Percentiles rank a stretch among this genome's conserved stretches.
phyloP scores from a whole-genome alignment of 2,113 vertebrate species.

The Perognathus longimembris region DNA sequence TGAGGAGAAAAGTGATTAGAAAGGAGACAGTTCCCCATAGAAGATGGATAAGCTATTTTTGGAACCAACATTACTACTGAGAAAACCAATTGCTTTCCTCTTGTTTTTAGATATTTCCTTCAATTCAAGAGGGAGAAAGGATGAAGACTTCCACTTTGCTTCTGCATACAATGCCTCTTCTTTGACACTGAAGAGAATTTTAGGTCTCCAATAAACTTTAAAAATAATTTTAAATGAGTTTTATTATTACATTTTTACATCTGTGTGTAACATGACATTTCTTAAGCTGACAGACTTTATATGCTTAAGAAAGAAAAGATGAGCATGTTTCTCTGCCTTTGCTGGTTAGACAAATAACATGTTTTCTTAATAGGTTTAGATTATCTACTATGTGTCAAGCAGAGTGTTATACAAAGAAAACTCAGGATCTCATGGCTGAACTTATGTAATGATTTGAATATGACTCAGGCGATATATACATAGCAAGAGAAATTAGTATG shows the following conservation, averaged over 20 bases:
- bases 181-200: slow-evolving; percentile 11
- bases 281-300: background rate
- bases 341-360: background rate
- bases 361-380: slow-evolving; percentile 32
- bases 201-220: background rate
- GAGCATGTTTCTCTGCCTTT: background rate
- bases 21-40: slow-evolving; percentile 63
- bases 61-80: slow-evolving; percentile 55
- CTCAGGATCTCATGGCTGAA: background rate
- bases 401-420: slow-evolving; percentile 11
- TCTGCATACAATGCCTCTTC: slow-evolving; percentile 11
- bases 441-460: background rate
- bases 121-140: slow-evolving; percentile 44
- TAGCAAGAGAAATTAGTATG: background rate
- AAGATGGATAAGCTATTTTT: slow-evolving; percentile 76
- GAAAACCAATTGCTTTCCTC: slow-evolving; percentile 64
- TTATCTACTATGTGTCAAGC: background rate
- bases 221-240: too few species aligned
- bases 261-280: too few species aligned
- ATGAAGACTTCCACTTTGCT: slow-evolving; percentile 7
- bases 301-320: slow-evolving; percentile 4
- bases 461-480: background rate
- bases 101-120: slow-evolving; percentile 52
- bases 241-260: too few species aligned
- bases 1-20: background rate